A percentile compares a stretch with the other conserved stretches of the same genome.
phyloP scores from a whole-genome alignment of 2,888 invertebrate genomes.

The Pseudolycoriella hygida region DNA sequence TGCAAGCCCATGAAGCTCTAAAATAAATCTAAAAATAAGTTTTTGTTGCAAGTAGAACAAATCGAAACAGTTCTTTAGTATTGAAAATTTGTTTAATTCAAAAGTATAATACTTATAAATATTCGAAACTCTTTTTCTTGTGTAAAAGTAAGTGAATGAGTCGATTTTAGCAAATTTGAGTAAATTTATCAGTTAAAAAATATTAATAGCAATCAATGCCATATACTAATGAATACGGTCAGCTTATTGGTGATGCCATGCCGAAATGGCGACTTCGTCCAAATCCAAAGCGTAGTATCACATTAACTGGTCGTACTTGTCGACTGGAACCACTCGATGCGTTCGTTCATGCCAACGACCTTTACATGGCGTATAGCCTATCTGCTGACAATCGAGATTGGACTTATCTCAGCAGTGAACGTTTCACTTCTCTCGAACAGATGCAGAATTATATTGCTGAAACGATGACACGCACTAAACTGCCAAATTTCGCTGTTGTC shows the following conservation, averaged over 20 bases:
- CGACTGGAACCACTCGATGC: not conserved
- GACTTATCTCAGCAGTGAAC: not conserved
- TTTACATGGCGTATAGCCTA: not conserved
- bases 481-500: not conserved
- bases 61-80: no score
- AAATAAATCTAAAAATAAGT: no score
- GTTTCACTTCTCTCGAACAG: not conserved
- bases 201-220: not conserved
- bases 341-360: not conserved
- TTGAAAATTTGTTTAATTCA: no score
- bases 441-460: not conserved
- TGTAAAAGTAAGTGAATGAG: no score
- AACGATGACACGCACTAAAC: not conserved
- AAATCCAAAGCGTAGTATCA: not conserved
- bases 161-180: no score
- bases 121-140: no score
- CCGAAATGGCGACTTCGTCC: not conserved
- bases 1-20: no score
- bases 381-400: not conserved
- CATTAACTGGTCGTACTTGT: not conserved
- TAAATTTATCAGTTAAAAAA: not conserved
- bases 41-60: no score
- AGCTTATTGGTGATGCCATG: not conserved
- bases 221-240: slow-evolving; percentile 1
- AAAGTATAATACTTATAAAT: no score